Evolutionary conservation across 2,113 vertebrate species (phyloP), one percentile per base, ranked within the genome.

Genomic region (Machaerirhynchus nigripectus): DNA sequence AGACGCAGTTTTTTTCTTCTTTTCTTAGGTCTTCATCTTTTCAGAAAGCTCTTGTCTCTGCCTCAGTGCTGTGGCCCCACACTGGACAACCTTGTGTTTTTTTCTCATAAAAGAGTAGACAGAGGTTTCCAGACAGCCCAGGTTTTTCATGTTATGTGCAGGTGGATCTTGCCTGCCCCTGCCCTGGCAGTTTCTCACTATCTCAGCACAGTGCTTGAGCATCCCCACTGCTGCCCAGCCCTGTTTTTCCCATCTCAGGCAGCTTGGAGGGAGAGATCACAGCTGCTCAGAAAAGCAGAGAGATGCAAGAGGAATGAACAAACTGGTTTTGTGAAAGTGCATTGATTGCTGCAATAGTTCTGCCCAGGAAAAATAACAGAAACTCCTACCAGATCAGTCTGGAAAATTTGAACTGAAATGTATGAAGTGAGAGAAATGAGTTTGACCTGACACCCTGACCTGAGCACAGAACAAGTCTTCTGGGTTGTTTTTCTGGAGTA

Each of bases 61-160:
- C 37, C 37, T 65, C 28, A 26, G 19, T 40, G n/a, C 31, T 10
- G 2, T 28, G 20, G 10, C 9, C 17, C 13, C 0, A 1, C 46
- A 31, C 3, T n/a, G 49, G 61, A 44, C 2, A 6, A 22, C 27
- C 17, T 2, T n/a, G 11, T 6, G 16, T 1, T 12, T 60, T 77
- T 91, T 64, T 14, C 39, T 83, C 40, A 11, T 24, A 9, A 33
- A 52, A 76, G 31, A 53, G 11, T 46, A 53, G 18, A 33, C 24
- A 64, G 35, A n/a, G 23, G 3, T 56, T 81, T 77, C 78, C 74
- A 52, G 27, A 60, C 12, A 80, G 57, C 21, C 33, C 28, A 35
- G 35, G 42, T 76, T 83, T 86, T 28, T 50, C 0, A 0, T 39
- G 9, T 27, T 59, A 15, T 1, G 3, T 57, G 46, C 16, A 44